phyloP scores from a whole-genome alignment of 2,888 invertebrate species.

The Drymonia ruficornis region DNA sequence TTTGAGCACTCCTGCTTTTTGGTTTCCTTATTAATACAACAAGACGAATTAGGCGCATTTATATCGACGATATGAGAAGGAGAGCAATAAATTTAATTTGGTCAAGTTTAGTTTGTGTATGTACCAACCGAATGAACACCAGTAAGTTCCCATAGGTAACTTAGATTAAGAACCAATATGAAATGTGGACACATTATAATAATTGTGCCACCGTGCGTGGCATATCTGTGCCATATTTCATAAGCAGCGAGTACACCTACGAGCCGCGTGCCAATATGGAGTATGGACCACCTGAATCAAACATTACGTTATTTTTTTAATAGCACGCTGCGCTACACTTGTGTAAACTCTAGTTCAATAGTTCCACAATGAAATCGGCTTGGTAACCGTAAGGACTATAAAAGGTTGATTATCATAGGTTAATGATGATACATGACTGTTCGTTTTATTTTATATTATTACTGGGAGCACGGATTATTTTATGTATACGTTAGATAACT shows the following conservation, averaged over 20 bases:
- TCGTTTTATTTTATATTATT: too few species aligned
- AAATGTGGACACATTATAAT: background rate
- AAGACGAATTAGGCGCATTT: constrained; percentile 37
- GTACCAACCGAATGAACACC: too few species aligned
- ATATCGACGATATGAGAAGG: too few species aligned
- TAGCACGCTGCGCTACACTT: constrained; percentile 39
- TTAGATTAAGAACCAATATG: background rate
- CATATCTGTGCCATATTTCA: background rate
- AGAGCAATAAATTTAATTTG: too few species aligned
- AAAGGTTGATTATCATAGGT: constrained; percentile 27
- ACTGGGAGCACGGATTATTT: too few species aligned
- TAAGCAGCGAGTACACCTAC: background rate
- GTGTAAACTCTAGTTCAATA: constrained; percentile 45
- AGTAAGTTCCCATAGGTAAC: too few species aligned
- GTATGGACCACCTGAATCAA: constrained; percentile 44
- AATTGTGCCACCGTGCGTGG: background rate
- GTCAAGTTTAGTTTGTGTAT: too few species aligned
- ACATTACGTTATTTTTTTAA: constrained; percentile 28
- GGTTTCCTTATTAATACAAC: constrained; percentile 52
- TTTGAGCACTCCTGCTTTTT: too few species aligned
- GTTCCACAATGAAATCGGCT: constrained; percentile 37
- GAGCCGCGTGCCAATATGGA: constrained; percentile 39
- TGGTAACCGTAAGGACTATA: constrained; percentile 27
- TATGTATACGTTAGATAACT: too few species aligned
- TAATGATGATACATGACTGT: constrained; percentile 8